phyloP scores from a whole-genome alignment of 53 echinoderm and acorn worm genomes.

The Zoroaster sp. region DNA sequence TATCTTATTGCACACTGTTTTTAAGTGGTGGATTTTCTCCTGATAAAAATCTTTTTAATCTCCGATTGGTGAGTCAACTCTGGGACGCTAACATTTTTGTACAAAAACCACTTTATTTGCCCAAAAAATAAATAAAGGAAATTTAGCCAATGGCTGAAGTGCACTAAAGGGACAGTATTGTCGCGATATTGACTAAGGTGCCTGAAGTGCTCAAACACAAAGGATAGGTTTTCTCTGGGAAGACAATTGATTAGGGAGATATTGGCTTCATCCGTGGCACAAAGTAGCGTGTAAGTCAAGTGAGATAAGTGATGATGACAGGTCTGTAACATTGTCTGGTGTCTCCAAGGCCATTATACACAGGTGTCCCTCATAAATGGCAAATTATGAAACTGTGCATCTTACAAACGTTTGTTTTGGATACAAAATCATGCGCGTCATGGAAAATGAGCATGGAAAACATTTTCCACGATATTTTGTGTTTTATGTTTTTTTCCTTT shows the following conservation, averaged over 20 bases:
- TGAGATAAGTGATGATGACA: slow-evolving; percentile 24
- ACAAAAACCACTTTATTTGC: background rate
- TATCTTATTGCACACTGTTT: background rate
- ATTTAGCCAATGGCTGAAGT: background rate
- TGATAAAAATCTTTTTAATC: slow-evolving; percentile 32
- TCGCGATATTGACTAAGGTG: background rate
- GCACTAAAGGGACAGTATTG: background rate
- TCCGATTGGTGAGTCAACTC: slow-evolving; percentile 27
- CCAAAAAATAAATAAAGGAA: background rate
- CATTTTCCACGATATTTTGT: no score
- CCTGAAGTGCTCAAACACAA: background rate
- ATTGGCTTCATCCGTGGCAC: background rate
- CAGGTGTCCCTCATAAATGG: background rate
- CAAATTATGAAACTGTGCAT: background rate
- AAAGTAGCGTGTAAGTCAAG: slow-evolving; percentile 6
- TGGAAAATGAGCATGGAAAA: no score
- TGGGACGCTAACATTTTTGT: background rate
- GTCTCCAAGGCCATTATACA: background rate
- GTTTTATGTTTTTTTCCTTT: no score
- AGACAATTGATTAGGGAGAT: slow-evolving; percentile 13
- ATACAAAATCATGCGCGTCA: no score
- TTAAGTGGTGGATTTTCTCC: slow-evolving; percentile 14
- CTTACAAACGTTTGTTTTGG: background rate
- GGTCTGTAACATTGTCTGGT: slow-evolving; percentile 11
- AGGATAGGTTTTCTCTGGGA: background rate